Evolutionary conservation across 2,888 invertebrate genomes (phyloP).

Genomic region (Cyclophora albipunctata): DNA sequence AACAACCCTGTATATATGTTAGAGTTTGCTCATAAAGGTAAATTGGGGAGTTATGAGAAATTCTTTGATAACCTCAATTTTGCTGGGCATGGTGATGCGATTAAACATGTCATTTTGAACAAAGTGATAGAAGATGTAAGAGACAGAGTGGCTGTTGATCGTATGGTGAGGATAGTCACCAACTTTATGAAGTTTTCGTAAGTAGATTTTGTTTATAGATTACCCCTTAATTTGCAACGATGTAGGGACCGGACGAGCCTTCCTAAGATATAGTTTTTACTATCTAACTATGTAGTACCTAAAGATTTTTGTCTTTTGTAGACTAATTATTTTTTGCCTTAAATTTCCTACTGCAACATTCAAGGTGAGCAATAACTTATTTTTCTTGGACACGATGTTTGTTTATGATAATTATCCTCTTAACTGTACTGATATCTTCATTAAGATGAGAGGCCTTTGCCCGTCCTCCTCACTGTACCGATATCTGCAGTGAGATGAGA

Average conservation of each 20-base stretch:
- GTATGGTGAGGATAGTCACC: conserved; percentile 22
- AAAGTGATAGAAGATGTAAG: conserved; percentile 4
- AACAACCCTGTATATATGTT: conserved; percentile 26
- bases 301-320: background rate
- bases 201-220: conserved; percentile 12
- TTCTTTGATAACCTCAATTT: conserved; percentile 18
- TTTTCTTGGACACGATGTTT: too few relatives aligned
- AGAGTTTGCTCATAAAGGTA: conserved; percentile 32
- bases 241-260: background rate
- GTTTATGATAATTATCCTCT: too few relatives aligned
- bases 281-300: too few relatives aligned
- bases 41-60: conserved; percentile 20
- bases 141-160: conserved; percentile 21
- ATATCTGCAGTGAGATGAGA: too few relatives aligned
- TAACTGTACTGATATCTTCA: too few relatives aligned
- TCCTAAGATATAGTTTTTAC: background rate
- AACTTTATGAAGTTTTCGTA: conserved; percentile 32
- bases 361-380: too few relatives aligned
- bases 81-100: conserved; percentile 31
- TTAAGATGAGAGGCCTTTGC: too few relatives aligned
- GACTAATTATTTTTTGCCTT: background rate
- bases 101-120: conserved; percentile 25
- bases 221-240: background rate
- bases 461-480: too few relatives aligned
- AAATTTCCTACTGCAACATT: too few relatives aligned